These are phyloP conservation scores for Cryptophagus acutangulus DNA, from an alignment of 2,888 invertebrate species.

Conservation along the genomic window DNA sequence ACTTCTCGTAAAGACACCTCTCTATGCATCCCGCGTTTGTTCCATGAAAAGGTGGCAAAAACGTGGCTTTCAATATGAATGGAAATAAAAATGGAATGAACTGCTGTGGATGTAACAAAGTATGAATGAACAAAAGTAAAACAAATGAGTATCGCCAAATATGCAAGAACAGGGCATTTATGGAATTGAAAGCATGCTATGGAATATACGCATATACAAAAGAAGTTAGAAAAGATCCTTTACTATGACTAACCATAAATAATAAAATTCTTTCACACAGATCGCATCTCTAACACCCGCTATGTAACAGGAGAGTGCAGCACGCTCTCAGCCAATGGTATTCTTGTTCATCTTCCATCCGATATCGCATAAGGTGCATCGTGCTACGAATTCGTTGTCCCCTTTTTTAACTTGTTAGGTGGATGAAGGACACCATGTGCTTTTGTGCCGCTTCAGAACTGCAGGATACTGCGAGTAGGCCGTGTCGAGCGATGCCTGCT, in stretches of 20 bases:
- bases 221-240: conserved; percentile 22
- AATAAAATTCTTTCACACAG: conserved; percentile 35
- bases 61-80: no score
- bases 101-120: no score
- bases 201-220: neutral
- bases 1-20: no score
- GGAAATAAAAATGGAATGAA: no score
- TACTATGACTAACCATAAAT: conserved; percentile 34
- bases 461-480: conserved; percentile 35
- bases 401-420: conserved; percentile 23
- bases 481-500: conserved; percentile 39
- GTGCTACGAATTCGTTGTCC: conserved; percentile 8
- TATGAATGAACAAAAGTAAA: no score
- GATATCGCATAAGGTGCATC: conserved; percentile 8
- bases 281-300: conserved; percentile 36
- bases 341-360: conserved; percentile 21
- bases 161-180: neutral
- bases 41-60: no score
- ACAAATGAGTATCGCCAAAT: conserved; percentile 18
- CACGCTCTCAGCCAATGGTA: conserved; percentile 31
- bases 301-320: conserved; percentile 35
- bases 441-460: conserved; percentile 26
- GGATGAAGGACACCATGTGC: conserved; percentile 24
- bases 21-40: no score
- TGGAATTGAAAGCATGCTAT: neutral